Base-by-base conservation (phyloP, 2,888 invertebrate genomes). In the Ochropacha duplaris region DNA sequence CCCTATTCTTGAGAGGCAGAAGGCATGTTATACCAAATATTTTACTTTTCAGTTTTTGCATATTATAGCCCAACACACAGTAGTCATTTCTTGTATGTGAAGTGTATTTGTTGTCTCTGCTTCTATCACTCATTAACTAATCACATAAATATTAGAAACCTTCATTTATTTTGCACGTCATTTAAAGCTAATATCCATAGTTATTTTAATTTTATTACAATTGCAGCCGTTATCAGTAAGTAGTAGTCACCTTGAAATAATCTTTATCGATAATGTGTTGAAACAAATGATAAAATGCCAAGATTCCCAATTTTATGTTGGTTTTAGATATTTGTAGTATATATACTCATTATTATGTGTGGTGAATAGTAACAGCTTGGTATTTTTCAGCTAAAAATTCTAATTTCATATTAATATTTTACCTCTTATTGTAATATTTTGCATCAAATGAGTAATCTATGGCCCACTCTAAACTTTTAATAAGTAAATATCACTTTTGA, bases 171-270 rank as follows among this genome's bases (percentile, higher is more conserved):
- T n/a, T n/a, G 36, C 14, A 36, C 36, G n/a, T 36, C 14, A 16
- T 39, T 39, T 39, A 16, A n/a, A 6, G 39, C 16, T 5, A 44
- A 44, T 19, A 5, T 39, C 16, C 5, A 1, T 44, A 19, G 19
- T 9, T 44, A 8, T 19, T 19, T 19, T 16, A 6, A 9, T 44
- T 36, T 36, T 44, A n/a, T n/a, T 44, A 44, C n/a, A n/a, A 44
- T 44, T 44, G 44, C 44, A 44, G 44, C 44, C 44, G 19, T 44
- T 44, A 44, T 44, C 44, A 44, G 44, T 44, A 44, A 44, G 39
- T 44, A 44, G 39, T 44, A 44, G 44, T 44, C 16, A 19, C 44
- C 44, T 44, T 44, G 44, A 44, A 44, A 9, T 44, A 19, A 19
- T 19, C 44, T 19, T 44, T 44, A 44, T 44, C 44, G 19, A 44